Evolutionary conservation across 2,888 invertebrate species (phyloP).

Genomic region (Agapostemon virescens): DNA sequence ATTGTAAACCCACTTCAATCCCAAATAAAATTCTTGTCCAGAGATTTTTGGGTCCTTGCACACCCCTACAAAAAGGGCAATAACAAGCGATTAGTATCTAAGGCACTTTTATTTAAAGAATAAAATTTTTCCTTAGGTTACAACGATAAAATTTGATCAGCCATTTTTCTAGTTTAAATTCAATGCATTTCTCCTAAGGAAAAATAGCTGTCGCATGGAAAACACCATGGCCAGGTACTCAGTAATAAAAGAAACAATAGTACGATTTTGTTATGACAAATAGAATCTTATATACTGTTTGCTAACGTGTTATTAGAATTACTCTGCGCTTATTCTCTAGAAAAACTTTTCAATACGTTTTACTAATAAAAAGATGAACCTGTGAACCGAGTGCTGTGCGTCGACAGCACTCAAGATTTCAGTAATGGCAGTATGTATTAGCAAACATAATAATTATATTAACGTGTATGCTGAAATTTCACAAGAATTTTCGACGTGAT

Average conservation of each 20-base stretch:
- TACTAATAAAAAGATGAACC: slow-evolving; percentile 45
- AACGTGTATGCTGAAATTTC: slow-evolving; percentile 32
- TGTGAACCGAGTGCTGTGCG: slow-evolving; percentile 44
- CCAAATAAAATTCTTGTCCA: too few relatives aligned
- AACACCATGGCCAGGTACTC: slow-evolving; percentile 70
- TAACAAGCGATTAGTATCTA: slow-evolving; percentile 60
- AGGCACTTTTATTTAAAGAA: slow-evolving; percentile 77
- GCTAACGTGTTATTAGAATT: slow-evolving; percentile 41
- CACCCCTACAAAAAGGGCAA: neutral
- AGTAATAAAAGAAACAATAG: slow-evolving; percentile 56
- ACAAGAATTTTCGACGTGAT: slow-evolving; percentile 24
- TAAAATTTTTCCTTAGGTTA: slow-evolving; percentile 70
- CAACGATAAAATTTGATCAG: slow-evolving; percentile 70
- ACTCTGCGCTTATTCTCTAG: slow-evolving; percentile 48
- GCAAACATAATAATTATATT: slow-evolving; percentile 43
- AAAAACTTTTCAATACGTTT: slow-evolving; percentile 36
- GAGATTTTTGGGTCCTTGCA: too few relatives aligned
- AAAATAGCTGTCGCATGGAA: slow-evolving; percentile 63
- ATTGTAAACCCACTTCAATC: too few relatives aligned
- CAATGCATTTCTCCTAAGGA: slow-evolving; percentile 43
- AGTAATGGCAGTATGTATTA: slow-evolving; percentile 63
- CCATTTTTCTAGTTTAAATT: slow-evolving; percentile 57
- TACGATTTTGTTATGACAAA: slow-evolving; percentile 46
- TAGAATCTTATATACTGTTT: slow-evolving; percentile 50
- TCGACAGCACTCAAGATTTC: slow-evolving; percentile 41